Evolutionary conservation across 2,888 invertebrate species (phyloP).

Genomic region (Tolmerus cingulatus): DNA sequence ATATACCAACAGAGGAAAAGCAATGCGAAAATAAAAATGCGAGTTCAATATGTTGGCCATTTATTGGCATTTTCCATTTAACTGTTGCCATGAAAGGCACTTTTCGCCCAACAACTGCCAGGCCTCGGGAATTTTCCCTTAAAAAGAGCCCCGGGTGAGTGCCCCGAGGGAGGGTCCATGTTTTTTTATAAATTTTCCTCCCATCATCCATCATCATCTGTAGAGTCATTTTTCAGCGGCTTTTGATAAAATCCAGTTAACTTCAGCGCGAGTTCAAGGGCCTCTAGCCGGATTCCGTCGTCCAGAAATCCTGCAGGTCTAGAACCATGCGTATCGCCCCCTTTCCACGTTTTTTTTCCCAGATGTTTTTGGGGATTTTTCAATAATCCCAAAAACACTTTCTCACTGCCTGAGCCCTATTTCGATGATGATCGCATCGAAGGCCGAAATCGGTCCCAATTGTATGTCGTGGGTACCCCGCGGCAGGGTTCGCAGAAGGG

Average conservation of each 20-base stretch:
- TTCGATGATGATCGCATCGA: not conserved
- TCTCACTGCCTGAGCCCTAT: not conserved
- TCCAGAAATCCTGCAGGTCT: not conserved
- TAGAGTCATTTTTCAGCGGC: not conserved
- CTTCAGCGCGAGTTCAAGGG: not conserved
- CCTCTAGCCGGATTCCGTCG: not conserved
- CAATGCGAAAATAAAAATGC: not conserved
- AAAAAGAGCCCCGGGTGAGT: not conserved
- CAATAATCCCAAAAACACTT: not conserved
- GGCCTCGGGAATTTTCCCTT: not conserved
- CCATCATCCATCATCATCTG: not conserved
- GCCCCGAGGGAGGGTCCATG: not conserved
- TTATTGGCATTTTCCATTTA: not conserved
- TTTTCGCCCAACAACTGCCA: not conserved
- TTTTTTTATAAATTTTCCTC: not conserved
- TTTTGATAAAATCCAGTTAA: not conserved
- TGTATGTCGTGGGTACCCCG: not conserved
- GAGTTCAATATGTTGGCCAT: not conserved
- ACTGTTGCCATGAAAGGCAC: not conserved
- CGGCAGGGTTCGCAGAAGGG: not conserved
- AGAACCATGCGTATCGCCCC: not conserved
- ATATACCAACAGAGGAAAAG: not conserved
- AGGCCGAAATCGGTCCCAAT: not conserved
- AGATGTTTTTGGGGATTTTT: not conserved
- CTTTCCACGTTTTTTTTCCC: not conserved